Evolutionary conservation across 1,140 invertebrate species (phyloP).

Genomic region (Schlechtendalia chinensis): DNA sequence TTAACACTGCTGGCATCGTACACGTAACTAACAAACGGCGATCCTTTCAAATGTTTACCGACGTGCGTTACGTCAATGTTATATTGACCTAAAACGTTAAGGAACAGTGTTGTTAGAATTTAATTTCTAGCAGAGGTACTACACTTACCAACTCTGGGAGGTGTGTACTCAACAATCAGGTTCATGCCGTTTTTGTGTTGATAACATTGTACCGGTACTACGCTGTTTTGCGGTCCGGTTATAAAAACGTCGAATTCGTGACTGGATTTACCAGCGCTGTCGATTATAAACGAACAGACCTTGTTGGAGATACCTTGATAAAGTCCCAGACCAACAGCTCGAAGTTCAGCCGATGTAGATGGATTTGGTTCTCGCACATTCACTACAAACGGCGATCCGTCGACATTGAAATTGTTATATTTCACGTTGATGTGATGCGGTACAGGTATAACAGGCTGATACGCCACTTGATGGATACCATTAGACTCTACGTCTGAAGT

Average conservation of each 20-base stretch:
- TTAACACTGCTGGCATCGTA: slow-evolving; percentile 83
- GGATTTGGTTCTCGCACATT: slow-evolving; percentile 62
- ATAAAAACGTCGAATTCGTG: slow-evolving; percentile 90
- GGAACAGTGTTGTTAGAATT: background rate
- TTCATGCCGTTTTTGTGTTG: slow-evolving; percentile 88
- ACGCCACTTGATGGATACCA: slow-evolving; percentile 77
- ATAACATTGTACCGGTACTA: slow-evolving; percentile 89
- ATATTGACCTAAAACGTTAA: slow-evolving; percentile 65
- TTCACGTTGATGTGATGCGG: slow-evolving; percentile 78
- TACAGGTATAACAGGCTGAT: slow-evolving; percentile 76
- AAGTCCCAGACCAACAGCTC: slow-evolving; percentile 74
- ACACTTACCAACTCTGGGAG: slow-evolving; percentile 70
- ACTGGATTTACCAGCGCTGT: slow-evolving; percentile 78
- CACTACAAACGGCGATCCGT: slow-evolving; percentile 61
- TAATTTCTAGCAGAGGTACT: too few relatives aligned
- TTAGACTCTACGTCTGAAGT: slow-evolving; percentile 68
- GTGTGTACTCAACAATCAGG: slow-evolving; percentile 87
- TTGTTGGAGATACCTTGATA: slow-evolving; percentile 79
- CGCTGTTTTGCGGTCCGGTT: slow-evolving; percentile 80
- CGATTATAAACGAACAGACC: slow-evolving; percentile 82
- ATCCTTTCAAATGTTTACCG: slow-evolving; percentile 87
- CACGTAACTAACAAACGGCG: slow-evolving; percentile 92
- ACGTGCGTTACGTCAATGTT: slow-evolving; percentile 87
- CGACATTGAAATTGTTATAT: slow-evolving; percentile 72
- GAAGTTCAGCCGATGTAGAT: slow-evolving; percentile 70